Base-by-base conservation (phyloP, 1,140 invertebrate species). In the Magallana gigas region DNA sequence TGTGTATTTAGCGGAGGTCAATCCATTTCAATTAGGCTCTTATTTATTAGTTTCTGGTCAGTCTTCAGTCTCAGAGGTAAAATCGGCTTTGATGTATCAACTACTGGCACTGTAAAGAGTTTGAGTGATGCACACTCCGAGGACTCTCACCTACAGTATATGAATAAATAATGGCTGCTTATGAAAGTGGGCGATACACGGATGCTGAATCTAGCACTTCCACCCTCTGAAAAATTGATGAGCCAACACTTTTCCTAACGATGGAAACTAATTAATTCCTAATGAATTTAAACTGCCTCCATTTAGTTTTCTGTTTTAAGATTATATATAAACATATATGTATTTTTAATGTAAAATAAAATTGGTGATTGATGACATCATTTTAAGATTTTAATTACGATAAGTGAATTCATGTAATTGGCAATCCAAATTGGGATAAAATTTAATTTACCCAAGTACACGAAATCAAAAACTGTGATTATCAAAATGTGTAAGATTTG, bases 211-310 rank as follows among this genome's bases (percentile, higher is more conserved):
- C 36, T 76, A 76, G 68, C 68, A 18, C 23, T 29, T 76, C 68
- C 8, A 76, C 48, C 23, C 9, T 76, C 23, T 76, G 68, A 76
- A 76, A 76, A 76, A 76, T 76, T 76, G 23, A 76, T 76, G 68
- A 76, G 68, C 68, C 23, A 11, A 76, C 9, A 76, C 68, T 23
- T 76, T 76, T 11, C 68, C 23, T 76, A 76, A 76, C 9, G 23
- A 18, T 4, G 18, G 68, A 76, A 23, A 29, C 23, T 76, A 76
- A 76, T 76, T 18, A 76, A 76, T 76, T 11, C 36, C 23, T 29
- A 18, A 1, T 76, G 36, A 48, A 48, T 48, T 48, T 48, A 48
- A 48, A 48, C 36, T 48, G 36, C 36, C 36, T 48, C 1, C 36
- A 48, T 48, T 48, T 48, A 48, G 36, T 48, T 48, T 48, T 48